Evolutionary conservation across 2,888 invertebrate species (phyloP), one percentile per base, ranked within the genome.

Genomic region (Luperina testacea): DNA sequence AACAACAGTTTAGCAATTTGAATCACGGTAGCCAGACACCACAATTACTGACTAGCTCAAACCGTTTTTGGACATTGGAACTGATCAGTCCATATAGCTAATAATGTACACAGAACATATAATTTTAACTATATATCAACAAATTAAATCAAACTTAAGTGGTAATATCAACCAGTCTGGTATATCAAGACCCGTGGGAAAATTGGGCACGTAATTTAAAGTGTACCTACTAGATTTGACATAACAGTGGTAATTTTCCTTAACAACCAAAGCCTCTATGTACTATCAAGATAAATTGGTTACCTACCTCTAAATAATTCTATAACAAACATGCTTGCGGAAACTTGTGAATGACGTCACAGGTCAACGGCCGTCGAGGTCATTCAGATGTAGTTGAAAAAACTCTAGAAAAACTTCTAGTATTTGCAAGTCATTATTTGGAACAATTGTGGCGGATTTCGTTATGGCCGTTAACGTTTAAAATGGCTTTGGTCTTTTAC

Each of bases 351-450:
- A 32, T 88, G 82, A 88, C 83, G 79, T 87, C 85, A 78, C 27
- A 77, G 80, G 80, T 87, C 83, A 83, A 79, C 51, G 81, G 75
- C 89, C 86, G 48, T 17, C 79, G 85, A 87, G 87, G 87, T 87
- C 87, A 83, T 77, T 72, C 48, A 4, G 27, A 59, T 38, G 63
- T 78, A 75, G 65, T 68, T 45, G 64, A 78, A 85, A 85, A 82
- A 79, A 77, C 76, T 53, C 0, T 13, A 75, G 85, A 82, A 85
- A 85, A 85, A 82, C 72, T 51, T 72, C 4, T 69, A 75, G 61
- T 75, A 80, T 71, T 78, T 71, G 78, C 84, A 61, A 85, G 78
- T 78, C 82, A 85, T 78, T 85, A 72, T 75, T 68, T 78, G 64
- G 67, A 85, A 82, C 64, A 67, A 73, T 76, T 72, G 61, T 77